A percentile compares a stretch with the other conserved stretches of the same genome.
Conservation (phyloP, 1,140 invertebrate genomes). For the Octopus bimaculoides region DNA sequence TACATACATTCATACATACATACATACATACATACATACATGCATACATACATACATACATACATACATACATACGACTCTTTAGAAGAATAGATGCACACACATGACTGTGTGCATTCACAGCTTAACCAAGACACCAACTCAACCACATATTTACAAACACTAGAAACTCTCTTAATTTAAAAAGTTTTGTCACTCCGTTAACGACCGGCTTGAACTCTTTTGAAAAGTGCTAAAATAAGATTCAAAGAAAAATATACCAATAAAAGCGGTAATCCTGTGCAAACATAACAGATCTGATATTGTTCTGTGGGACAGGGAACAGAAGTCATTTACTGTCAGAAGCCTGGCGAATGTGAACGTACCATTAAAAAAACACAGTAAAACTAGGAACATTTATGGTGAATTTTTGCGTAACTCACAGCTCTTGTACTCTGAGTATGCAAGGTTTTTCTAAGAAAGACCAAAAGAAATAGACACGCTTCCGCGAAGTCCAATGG, state of each 20-base stretch:
- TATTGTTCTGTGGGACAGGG: too few relatives aligned
- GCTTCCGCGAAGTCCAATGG: too few relatives aligned
- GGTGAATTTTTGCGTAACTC: too few relatives aligned
- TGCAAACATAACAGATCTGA: too few relatives aligned
- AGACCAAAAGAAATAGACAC: too few relatives aligned
- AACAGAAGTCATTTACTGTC: too few relatives aligned
- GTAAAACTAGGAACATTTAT: too few relatives aligned
- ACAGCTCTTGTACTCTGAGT: too few relatives aligned
- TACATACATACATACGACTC: neutral
- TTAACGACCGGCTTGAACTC: neutral
- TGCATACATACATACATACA: neutral
- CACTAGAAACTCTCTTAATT: neutral
- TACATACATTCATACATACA: neutral
- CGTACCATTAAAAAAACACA: too few relatives aligned
- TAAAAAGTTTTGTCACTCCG: neutral
- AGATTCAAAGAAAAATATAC: neutral
- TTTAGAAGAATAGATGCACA: neutral
- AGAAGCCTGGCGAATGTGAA: too few relatives aligned
- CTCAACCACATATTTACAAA: neutral
- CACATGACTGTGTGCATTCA: neutral
- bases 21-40: slow-evolving; percentile 10
- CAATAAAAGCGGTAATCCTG: too few relatives aligned
- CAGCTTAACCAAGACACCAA: neutral
- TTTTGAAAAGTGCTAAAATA: neutral
- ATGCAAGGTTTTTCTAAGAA: too few relatives aligned